Evolutionary conservation across 2,888 invertebrate species (phyloP).

Genomic region (Tipula unca): DNA sequence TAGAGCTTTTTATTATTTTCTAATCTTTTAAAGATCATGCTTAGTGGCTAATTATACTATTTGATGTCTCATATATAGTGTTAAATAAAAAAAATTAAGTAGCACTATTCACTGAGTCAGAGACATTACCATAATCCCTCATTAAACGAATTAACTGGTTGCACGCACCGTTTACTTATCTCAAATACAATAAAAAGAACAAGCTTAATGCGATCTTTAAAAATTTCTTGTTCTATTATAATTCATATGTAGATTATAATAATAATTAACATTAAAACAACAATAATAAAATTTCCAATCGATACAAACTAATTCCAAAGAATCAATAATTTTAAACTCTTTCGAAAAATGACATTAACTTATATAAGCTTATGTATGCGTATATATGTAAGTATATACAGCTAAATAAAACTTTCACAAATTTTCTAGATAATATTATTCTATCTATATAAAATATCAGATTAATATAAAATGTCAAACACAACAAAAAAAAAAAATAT

Average conservation of each 20-base stretch:
- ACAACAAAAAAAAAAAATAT: not conserved
- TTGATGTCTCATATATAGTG: too few relatives aligned
- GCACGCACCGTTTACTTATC: too few relatives aligned
- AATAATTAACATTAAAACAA: not conserved
- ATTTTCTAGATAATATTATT: not conserved
- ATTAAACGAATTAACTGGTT: too few relatives aligned
- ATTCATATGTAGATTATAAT: not conserved
- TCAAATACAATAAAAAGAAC: too few relatives aligned
- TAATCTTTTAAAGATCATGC: too few relatives aligned
- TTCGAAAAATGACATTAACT: not conserved
- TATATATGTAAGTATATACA: not conserved
- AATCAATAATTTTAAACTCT: not conserved
- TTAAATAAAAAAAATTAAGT: too few relatives aligned
- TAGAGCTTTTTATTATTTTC: too few relatives aligned
- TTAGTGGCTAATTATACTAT: too few relatives aligned
- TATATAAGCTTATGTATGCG: not conserved
- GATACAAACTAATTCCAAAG: not conserved
- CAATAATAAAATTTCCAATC: not conserved
- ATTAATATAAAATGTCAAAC: conserved; percentile 8
- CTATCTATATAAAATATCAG: not conserved
- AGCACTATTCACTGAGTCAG: too few relatives aligned
- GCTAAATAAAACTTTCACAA: not conserved
- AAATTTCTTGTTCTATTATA: too few relatives aligned
- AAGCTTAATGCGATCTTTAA: too few relatives aligned
- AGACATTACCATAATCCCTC: too few relatives aligned